Evolutionary conservation across 2,888 invertebrate species (phyloP).

Genomic region (Ferdinandea cuprea): DNA sequence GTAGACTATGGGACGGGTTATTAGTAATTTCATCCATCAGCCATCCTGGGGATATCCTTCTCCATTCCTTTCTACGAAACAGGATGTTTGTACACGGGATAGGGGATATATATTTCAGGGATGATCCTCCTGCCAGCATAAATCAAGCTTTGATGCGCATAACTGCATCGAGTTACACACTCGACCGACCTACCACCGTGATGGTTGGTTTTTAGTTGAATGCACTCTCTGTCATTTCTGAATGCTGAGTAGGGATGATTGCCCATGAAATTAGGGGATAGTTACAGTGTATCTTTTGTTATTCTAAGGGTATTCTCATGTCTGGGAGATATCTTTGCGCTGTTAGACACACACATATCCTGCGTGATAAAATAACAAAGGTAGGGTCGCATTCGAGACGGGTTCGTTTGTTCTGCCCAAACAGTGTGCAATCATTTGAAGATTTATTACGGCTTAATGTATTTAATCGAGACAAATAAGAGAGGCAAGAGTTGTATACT

Average conservation of each 20-base stretch:
- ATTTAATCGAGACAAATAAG: conserved; percentile 50
- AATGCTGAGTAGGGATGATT: conserved; percentile 31
- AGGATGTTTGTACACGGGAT: conserved; percentile 38
- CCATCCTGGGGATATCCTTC: conserved; percentile 36
- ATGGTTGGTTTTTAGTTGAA: conserved; percentile 42
- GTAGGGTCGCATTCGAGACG: conserved; percentile 6
- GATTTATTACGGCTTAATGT: conserved; percentile 35
- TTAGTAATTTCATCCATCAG: conserved; percentile 43
- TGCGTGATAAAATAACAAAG: conserved; percentile 15
- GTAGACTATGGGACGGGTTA: conserved; percentile 45
- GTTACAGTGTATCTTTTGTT: conserved; percentile 28
- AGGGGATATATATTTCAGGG: conserved; percentile 47
- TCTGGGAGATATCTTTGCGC: conserved; percentile 1
- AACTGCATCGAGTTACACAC: conserved; percentile 61
- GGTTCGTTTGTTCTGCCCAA: neutral
- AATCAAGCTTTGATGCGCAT: conserved; percentile 54
- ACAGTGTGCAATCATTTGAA: conserved; percentile 14
- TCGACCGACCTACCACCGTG: conserved; percentile 59
- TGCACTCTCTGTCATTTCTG: conserved; percentile 36
- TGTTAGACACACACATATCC: neutral
- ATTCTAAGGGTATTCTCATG: conserved; percentile 10
- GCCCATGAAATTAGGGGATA: conserved; percentile 27
- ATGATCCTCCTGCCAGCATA: conserved; percentile 60
- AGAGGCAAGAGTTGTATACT: conserved; percentile 4
- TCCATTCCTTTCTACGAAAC: neutral